Percentiles rank a stretch among this genome's conserved stretches.
These are phyloP conservation scores for Brachyhypopomus gauderio DNA, from an alignment of 2,113 vertebrate genomes.

Conservation along the genomic window DNA sequence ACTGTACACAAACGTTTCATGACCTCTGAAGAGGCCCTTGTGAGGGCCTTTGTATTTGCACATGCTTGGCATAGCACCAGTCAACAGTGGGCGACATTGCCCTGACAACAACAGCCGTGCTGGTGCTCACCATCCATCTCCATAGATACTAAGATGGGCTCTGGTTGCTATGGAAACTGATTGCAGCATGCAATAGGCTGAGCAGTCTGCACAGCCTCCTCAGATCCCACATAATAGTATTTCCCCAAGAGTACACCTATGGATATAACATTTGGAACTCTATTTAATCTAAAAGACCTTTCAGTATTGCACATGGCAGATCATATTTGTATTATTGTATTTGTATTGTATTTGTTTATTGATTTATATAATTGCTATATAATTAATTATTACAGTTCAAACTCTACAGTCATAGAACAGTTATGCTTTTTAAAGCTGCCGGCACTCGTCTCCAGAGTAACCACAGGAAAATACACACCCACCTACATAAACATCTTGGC, in stretches of 20 bases:
- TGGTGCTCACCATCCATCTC: conserved; percentile 38
- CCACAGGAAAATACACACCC: not conserved
- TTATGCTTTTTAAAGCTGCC: not conserved
- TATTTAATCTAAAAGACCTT: not conserved
- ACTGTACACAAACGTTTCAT: not conserved
- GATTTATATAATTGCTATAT: too few species aligned
- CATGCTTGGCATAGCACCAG: not conserved
- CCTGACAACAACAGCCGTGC: conserved; percentile 26
- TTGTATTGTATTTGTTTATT: too few species aligned
- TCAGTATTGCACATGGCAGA: too few species aligned
- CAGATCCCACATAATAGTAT: conserved; percentile 1
- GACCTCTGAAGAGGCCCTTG: not conserved
- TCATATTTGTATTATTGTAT: too few species aligned
- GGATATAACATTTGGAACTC: not conserved
- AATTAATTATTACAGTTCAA: not conserved
- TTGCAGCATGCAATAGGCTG: conserved; percentile 44
- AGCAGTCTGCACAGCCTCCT: conserved; percentile 28
- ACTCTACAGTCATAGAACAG: not conserved
- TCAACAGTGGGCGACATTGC: conserved; percentile 24
- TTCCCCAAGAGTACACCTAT: not conserved
- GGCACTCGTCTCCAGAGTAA: not conserved
- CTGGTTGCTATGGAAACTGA: conserved; percentile 52
- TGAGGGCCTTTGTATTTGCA: not conserved
- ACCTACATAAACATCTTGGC: not conserved
- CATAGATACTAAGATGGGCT: conserved; percentile 45